Percentiles rank a stretch among this genome's conserved stretches.
Conservation (phyloP, 2,113 vertebrate genomes). For the Ranitomeya variabilis region DNA sequence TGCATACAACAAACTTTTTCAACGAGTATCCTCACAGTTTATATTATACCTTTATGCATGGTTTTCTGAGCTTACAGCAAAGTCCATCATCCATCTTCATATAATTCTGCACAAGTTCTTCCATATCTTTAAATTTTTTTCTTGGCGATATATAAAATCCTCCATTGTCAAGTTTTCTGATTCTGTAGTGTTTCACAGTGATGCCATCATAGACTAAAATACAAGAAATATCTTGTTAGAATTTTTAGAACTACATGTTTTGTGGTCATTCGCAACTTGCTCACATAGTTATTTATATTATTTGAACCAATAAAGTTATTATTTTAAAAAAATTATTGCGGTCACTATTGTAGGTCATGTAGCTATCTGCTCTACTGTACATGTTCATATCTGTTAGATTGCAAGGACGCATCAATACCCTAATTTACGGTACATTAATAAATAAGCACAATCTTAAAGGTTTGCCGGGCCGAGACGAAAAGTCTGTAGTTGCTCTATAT, state of each 20-base stretch:
- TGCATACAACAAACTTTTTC: background rate
- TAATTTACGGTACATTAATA: too few relatives aligned
- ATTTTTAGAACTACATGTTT: background rate
- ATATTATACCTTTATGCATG: slow-evolving; percentile 84
- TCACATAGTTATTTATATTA: background rate
- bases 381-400: background rate
- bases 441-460: too few relatives aligned
- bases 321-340: too few relatives aligned
- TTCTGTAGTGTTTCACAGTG: slow-evolving; percentile 89
- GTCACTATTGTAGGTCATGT: too few relatives aligned
- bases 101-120: slow-evolving; percentile 81
- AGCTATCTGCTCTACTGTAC: background rate
- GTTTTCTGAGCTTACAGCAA: slow-evolving; percentile 77
- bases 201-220: slow-evolving; percentile 79
- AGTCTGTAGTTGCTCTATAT: too few relatives aligned
- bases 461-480: too few relatives aligned
- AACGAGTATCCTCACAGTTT: background rate
- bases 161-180: slow-evolving; percentile 74
- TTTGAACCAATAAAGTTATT: too few relatives aligned
- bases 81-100: slow-evolving; percentile 76
- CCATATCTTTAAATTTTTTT: slow-evolving; percentile 76
- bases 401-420: background rate
- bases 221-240: slow-evolving; percentile 1
- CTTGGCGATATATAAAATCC: slow-evolving; percentile 74
- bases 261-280: background rate